phyloP scores from a whole-genome alignment of 2,113 vertebrate genomes.

The Campylorhamphus procurvoides region DNA sequence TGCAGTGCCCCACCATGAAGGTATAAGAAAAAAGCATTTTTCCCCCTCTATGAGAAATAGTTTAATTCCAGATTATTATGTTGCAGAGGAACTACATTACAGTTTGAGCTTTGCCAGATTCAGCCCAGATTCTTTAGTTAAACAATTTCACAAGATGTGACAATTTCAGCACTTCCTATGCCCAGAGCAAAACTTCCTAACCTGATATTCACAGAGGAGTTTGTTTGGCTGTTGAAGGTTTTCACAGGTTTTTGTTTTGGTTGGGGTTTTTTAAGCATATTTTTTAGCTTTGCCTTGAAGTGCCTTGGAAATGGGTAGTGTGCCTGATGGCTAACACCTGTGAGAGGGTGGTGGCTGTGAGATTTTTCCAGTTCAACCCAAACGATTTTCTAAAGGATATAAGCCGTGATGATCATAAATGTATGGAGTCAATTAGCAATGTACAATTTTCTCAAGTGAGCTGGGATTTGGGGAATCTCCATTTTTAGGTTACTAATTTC shows the following conservation, averaged over 20 bases:
- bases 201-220: background rate
- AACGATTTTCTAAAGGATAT: background rate
- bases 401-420: background rate
- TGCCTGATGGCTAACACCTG: background rate
- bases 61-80: background rate
- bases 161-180: constrained; percentile 26
- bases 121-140: background rate
- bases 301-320: background rate
- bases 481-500: background rate
- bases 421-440: background rate
- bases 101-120: background rate
- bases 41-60: background rate
- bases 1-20: background rate
- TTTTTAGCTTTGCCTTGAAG: background rate
- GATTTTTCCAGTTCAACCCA: background rate
- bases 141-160: background rate
- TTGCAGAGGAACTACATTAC: background rate
- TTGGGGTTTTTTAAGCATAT: background rate
- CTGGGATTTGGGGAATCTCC: background rate
- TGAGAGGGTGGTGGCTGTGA: background rate
- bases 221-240: background rate
- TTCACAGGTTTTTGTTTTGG: background rate
- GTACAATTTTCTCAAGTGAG: background rate
- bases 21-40: background rate
- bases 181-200: background rate